Conservation (phyloP, 30 jellyfish, hydroid and myxozoan species). For the Aurelia aurita region DNA sequence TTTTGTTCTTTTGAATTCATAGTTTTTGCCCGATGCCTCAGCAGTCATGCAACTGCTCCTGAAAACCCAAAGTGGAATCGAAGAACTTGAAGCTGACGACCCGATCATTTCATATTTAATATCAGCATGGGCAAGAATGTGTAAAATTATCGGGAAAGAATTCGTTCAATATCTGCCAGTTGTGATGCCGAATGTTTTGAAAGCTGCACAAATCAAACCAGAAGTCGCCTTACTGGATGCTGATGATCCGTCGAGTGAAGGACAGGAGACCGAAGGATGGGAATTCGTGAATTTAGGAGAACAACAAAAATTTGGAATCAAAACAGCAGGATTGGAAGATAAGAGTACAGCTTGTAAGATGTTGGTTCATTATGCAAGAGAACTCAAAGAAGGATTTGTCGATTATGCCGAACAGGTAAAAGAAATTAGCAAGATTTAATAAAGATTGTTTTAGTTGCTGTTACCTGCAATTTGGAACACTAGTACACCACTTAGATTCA, state of each 20-base stretch:
- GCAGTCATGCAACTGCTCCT: conserved; percentile 98
- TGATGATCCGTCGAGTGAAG: conserved; percentile 95
- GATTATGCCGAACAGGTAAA: conserved; percentile 96
- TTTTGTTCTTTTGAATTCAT: too few relatives aligned
- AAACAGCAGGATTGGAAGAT: conserved; percentile 98
- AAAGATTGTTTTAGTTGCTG: too few relatives aligned
- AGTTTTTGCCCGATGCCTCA: conserved; percentile 99
- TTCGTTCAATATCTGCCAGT: conserved; percentile 98
- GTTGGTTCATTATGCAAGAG: conserved; percentile 99
- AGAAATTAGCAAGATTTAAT: too few relatives aligned
- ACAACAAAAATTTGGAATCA: conserved; percentile 99
- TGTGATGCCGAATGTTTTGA: conserved; percentile 99
- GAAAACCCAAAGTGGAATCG: conserved; percentile 94
- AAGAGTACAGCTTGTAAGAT: conserved; percentile 99
- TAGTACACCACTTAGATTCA: too few relatives aligned
- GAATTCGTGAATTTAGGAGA: conserved; percentile 99
- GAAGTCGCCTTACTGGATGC: conserved; percentile 97
- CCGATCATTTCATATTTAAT: conserved; percentile 94
- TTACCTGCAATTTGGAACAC: too few relatives aligned
- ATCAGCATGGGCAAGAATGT: conserved; percentile 99
- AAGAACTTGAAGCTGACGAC: conserved; percentile 95
- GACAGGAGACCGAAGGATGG: conserved; percentile 98
- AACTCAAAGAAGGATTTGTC: conserved; percentile 97
- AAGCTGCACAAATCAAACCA: conserved; percentile 99
- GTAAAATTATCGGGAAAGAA: conserved; percentile 98